Percentiles rank a stretch among this genome's conserved stretches.
phyloP scores from a whole-genome alignment of 1,140 invertebrate genomes.

The Rhyzopertha dominica region DNA sequence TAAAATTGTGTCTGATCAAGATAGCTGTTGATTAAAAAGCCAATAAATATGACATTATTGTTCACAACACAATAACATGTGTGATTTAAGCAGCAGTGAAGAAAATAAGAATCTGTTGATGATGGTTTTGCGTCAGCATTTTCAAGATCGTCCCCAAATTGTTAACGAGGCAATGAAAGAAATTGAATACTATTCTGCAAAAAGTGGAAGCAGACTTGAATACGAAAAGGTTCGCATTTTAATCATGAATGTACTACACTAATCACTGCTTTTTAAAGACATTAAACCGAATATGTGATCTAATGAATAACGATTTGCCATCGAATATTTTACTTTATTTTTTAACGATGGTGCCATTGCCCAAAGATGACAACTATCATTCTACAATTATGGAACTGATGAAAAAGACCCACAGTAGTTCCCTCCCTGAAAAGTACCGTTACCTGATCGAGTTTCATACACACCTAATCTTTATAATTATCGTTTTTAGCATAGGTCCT shows the following conservation, averaged over 20 bases:
- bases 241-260: constrained; percentile 4
- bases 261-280: constrained; percentile 16
- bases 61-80: too few species aligned
- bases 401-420: constrained; percentile 22
- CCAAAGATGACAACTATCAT: constrained; percentile 18
- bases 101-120: constrained; percentile 28
- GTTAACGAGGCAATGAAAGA: constrained; percentile 18
- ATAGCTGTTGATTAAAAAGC: too few species aligned
- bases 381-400: constrained; percentile 25
- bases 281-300: constrained; percentile 24
- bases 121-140: constrained; percentile 30
- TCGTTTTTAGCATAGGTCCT: background rate
- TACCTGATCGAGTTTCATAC: background rate
- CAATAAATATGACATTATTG: too few species aligned
- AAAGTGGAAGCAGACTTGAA: constrained; percentile 9
- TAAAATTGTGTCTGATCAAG: too few species aligned
- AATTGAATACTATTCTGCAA: constrained; percentile 13
- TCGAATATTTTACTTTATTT: constrained; percentile 31
- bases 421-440: constrained; percentile 14
- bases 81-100: constrained; percentile 24
- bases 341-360: constrained; percentile 32
- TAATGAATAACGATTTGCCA: constrained; percentile 32
- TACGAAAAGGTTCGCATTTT: constrained; percentile 24
- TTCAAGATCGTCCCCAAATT: constrained; percentile 28
- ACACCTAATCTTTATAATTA: constrained; percentile 5